Percentiles rank a stretch among this genome's conserved stretches.
phyloP scores from a whole-genome alignment of 2,113 vertebrate genomes.

The Turnix velox region DNA sequence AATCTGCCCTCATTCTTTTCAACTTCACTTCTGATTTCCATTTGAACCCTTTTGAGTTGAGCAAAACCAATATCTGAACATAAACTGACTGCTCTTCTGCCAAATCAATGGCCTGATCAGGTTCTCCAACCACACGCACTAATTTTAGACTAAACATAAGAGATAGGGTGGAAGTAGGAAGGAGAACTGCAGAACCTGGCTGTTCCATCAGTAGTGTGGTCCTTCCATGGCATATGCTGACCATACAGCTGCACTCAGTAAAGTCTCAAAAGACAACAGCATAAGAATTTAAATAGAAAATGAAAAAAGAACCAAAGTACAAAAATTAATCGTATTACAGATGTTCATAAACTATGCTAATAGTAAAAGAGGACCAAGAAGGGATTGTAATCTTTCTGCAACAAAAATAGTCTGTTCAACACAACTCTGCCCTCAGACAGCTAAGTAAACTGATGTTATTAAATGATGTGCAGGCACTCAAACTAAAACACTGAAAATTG shows the following conservation, averaged over 20 bases:
- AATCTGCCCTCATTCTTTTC: background rate
- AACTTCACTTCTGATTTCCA: background rate
- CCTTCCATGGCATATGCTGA: background rate
- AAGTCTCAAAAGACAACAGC: background rate
- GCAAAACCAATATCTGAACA: background rate
- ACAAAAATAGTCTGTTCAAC: background rate
- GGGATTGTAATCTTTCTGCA: rapidly evolving
- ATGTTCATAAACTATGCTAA: background rate
- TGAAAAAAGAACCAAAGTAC: background rate
- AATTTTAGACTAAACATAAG: background rate
- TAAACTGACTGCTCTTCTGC: background rate
- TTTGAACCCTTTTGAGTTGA: background rate
- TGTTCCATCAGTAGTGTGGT: background rate
- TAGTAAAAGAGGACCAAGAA: rapidly evolving
- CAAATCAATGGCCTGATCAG: background rate
- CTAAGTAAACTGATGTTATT: background rate
- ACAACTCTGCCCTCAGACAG: background rate
- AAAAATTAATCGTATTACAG: background rate
- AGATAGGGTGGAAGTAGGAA: background rate
- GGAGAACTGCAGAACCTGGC: background rate
- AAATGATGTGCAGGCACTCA: too few relatives aligned
- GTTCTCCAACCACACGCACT: background rate
- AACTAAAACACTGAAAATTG: background rate
- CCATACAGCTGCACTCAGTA: background rate
- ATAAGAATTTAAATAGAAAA: background rate